phyloP scores from a whole-genome alignment of 2,113 vertebrate species.

The Dascyllus trimaculatus region DNA sequence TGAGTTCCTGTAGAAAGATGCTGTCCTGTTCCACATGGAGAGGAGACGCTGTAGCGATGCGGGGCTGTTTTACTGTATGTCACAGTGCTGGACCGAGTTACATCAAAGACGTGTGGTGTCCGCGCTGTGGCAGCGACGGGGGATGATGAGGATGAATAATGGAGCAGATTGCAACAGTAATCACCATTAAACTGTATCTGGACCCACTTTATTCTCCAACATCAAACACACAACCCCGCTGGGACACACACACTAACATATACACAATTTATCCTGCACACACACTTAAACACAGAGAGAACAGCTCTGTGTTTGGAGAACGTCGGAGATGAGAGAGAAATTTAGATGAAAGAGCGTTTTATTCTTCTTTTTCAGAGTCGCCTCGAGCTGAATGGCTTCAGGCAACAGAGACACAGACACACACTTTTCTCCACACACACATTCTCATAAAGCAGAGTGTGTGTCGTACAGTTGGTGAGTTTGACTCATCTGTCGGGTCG shows the following conservation, averaged over 20 bases:
- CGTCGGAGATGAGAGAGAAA: slow-evolving; percentile 73
- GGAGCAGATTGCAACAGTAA: slow-evolving; percentile 48
- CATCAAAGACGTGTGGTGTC: no score
- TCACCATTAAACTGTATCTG: slow-evolving; percentile 74
- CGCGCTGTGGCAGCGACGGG: not conserved
- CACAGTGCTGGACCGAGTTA: no score
- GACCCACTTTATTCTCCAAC: slow-evolving; percentile 70
- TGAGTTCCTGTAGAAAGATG: no score
- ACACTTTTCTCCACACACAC: not conserved
- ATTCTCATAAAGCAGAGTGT: not conserved
- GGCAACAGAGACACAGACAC: slow-evolving; percentile 52
- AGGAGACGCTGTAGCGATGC: no score
- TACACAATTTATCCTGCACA: slow-evolving; percentile 32
- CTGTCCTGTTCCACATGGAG: no score
- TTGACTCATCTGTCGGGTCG: slow-evolving; percentile 31
- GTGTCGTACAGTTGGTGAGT: slow-evolving; percentile 1
- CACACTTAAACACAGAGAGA: slow-evolving; percentile 46
- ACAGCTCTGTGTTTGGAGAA: slow-evolving; percentile 63
- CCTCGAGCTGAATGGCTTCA: slow-evolving; percentile 70
- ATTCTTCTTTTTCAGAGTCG: slow-evolving; percentile 58
- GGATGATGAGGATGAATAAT: slow-evolving; percentile 62
- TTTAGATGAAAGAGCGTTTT: slow-evolving; percentile 77
- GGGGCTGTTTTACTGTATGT: no score
- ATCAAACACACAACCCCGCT: slow-evolving; percentile 69
- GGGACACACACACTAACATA: slow-evolving; percentile 38